These are phyloP conservation scores for Lepidostoma basale DNA, from an alignment of 1,140 invertebrate species.

Conservation along the genomic window DNA sequence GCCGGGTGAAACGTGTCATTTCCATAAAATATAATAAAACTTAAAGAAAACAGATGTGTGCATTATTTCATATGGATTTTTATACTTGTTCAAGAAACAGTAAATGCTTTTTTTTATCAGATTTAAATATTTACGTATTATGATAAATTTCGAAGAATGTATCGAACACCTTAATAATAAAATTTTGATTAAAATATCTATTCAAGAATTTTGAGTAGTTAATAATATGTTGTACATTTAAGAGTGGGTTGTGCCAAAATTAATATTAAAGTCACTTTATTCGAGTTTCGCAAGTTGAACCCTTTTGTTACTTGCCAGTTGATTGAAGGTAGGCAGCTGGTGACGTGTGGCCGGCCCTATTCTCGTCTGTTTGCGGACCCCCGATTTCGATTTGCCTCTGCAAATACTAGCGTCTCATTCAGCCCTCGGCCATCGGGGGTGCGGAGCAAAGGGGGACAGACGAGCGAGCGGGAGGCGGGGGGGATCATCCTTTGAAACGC, in stretches of 20 bases:
- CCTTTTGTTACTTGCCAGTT: background rate
- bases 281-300: background rate
- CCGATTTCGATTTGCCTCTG: constrained; percentile 40
- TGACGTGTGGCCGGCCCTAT: background rate
- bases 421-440: background rate
- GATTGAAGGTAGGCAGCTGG: background rate
- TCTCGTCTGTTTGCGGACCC: constrained; percentile 27
- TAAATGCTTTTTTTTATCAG: too few species aligned
- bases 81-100: too few species aligned
- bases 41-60: too few species aligned
- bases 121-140: too few species aligned
- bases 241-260: background rate
- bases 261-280: background rate
- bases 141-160: too few species aligned
- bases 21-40: too few species aligned
- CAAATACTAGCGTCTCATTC: constrained; percentile 32
- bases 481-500: constrained; percentile 16
- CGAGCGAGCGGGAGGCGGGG: background rate
- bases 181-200: too few species aligned
- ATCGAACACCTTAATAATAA: too few species aligned
- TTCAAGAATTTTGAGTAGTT: too few species aligned
- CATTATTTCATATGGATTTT: too few species aligned
- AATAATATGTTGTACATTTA: too few species aligned
- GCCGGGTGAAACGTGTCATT: too few species aligned
- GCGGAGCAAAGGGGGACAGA: background rate